Percentiles rank a stretch among this genome's conserved stretches.
Conservation (phyloP, 2,888 invertebrate genomes). For the Tubiluchus corallicola region DNA sequence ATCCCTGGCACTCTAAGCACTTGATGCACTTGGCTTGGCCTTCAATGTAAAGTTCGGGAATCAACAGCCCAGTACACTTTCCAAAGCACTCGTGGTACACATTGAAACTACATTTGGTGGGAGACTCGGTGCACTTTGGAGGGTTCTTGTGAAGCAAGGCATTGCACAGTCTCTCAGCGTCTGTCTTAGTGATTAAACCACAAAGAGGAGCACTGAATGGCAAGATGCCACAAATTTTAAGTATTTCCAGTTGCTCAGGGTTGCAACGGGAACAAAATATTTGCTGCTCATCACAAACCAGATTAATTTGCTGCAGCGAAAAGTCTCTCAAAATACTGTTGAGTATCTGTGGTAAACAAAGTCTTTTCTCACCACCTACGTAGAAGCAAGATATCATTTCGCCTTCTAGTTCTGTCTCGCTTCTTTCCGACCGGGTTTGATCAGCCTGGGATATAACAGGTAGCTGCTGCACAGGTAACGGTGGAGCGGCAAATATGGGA, state of each 20-base stretch:
- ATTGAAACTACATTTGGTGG: too few relatives aligned
- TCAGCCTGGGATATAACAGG: too few relatives aligned
- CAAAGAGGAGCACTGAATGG: slow-evolving; percentile 60
- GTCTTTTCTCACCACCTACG: slow-evolving; percentile 82
- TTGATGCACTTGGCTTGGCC: slow-evolving; percentile 63
- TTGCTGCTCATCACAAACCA: slow-evolving; percentile 76
- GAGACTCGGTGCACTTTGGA: too few relatives aligned
- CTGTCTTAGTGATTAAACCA: slow-evolving; percentile 90
- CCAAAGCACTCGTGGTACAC: slow-evolving; percentile 97
- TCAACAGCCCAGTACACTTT: slow-evolving; percentile 70
- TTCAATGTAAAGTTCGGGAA: slow-evolving; percentile 55
- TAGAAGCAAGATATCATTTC: slow-evolving; percentile 85
- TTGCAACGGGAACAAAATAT: slow-evolving; percentile 89
- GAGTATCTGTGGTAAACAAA: slow-evolving; percentile 86
- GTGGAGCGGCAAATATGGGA: too few relatives aligned
- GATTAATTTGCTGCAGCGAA: slow-evolving; percentile 56
- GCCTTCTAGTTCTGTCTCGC: slow-evolving; percentile 63
- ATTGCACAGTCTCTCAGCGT: slow-evolving; percentile 85
- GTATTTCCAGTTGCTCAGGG: slow-evolving; percentile 71
- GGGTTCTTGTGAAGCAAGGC: slow-evolving; percentile 63
- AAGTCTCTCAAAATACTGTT: slow-evolving; percentile 75
- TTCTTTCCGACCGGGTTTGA: too few relatives aligned
- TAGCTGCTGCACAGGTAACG: too few relatives aligned
- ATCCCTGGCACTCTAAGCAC: slow-evolving; percentile 41
- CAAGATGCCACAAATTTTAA: slow-evolving; percentile 48